These are phyloP conservation scores for Galerucella calmariensis DNA, from an alignment of 2,888 invertebrate species.

Conservation along the genomic window DNA sequence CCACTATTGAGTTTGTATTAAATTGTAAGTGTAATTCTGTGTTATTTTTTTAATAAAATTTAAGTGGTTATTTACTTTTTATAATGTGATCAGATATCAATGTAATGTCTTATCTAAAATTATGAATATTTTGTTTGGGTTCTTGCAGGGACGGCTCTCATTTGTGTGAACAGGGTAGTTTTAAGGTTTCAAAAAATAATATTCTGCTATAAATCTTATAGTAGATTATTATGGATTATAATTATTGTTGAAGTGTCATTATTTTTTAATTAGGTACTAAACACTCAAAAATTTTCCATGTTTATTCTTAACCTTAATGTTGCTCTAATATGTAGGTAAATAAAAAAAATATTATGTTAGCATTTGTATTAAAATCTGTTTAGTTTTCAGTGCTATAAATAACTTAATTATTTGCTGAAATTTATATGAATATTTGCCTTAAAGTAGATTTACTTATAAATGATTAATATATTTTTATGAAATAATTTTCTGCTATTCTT, in stretches of 20 bases:
- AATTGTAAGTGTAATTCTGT: slow-evolving; percentile 9
- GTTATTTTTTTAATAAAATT: not conserved
- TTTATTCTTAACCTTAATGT: not conserved
- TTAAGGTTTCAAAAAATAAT: not conserved
- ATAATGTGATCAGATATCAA: slow-evolving; percentile 4
- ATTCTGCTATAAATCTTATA: not conserved
- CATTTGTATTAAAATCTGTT: not conserved
- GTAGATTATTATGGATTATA: not conserved
- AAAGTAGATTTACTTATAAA: too few species aligned
- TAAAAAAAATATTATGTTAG: too few species aligned
- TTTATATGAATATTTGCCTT: not conserved
- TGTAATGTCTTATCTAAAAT: slow-evolving; percentile 2
- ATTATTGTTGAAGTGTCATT: not conserved
- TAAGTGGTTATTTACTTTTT: slow-evolving; percentile 5
- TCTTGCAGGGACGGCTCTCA: not conserved
- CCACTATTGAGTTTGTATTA: slow-evolving; percentile 18
- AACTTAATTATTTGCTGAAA: not conserved
- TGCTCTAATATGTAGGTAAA: too few species aligned
- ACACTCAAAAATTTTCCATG: not conserved
- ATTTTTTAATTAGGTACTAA: not conserved
- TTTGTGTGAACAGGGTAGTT: not conserved
- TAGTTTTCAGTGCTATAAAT: not conserved
- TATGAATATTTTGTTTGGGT: slow-evolving; percentile 4
- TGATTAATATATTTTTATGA: too few species aligned
- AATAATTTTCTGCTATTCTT: too few species aligned